Conservation (phyloP, 2,113 vertebrate genomes). For the Pseudonaja textilis region DNA sequence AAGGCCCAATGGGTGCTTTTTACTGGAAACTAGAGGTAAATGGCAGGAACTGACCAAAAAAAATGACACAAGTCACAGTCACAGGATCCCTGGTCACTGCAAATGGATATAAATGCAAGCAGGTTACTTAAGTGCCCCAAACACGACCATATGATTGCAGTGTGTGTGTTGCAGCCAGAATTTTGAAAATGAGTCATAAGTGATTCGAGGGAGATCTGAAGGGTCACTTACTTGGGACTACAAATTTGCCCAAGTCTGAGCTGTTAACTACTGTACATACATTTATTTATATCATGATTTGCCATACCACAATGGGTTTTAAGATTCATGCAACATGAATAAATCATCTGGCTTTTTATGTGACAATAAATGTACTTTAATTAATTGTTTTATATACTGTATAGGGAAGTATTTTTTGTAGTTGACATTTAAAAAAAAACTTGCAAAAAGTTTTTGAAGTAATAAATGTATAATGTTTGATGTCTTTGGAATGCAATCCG, state of each 20-base stretch:
- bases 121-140: not conserved
- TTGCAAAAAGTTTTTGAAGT: not conserved
- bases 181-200: not conserved
- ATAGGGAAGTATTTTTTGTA: not conserved
- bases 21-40: not conserved
- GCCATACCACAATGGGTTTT: not conserved
- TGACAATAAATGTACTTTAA: not conserved
- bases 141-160: not conserved
- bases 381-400: not conserved
- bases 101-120: not conserved
- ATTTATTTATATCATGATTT: not conserved
- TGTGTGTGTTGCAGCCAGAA: not conserved
- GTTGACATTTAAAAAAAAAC: not conserved
- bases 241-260: not conserved
- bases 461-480: constrained; percentile 37
- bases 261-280: not conserved
- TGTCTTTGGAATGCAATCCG: constrained; percentile 48
- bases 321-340: not conserved
- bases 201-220: not conserved
- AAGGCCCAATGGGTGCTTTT: not conserved
- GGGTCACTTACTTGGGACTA: not conserved
- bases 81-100: not conserved
- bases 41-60: not conserved
- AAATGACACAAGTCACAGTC: not conserved
- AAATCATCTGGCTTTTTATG: not conserved